Base-by-base conservation (phyloP, 2,797 vertebrate species). In the Manis javanica region DNA sequence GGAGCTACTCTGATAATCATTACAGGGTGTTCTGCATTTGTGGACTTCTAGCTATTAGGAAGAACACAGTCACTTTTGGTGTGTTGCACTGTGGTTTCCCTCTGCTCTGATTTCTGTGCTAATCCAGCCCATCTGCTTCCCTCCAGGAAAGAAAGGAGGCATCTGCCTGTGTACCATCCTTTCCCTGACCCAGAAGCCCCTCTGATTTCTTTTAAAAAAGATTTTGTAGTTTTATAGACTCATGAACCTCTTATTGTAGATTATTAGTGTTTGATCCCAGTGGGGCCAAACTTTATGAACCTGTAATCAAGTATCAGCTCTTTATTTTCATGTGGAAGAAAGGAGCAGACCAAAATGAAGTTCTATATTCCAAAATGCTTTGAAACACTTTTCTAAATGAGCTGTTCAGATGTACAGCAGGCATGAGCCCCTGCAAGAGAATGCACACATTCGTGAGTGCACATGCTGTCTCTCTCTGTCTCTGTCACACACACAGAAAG, bases 351-450 rank as follows among this genome's bases (percentile, higher is more conserved):
- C 15, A 37, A 85, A 74, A 69, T 68, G 37, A 96, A 86, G 21
- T 75, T 93, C 23, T 81, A 0, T 42, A 23, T 92, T 75, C 23
- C 12, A 53, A n/a, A 69, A 66, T 83, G 29, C 37, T 93, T 69
- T 86, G 53, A 84, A 66, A 81, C 74, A 5, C 57, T 90, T 93
- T 90, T 89, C n/a, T 74, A 53, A 93, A 39, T 64, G 31, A 94
- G 7, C 46, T 18, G 19, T 79, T 75, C n/a, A 64, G 46, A 57
- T 78, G 31, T 68, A 77, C 18, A 87, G 39, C 26, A 68, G 39
- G 15, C 19, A 6, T 10, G 66, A 55, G 11, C 15, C 37, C 23
- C 57, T 85, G 16, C 31, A 34, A 16, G 10, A 39, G 39, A 42
- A 12, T 61, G 46, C 46, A 46, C 46, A 46, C 46, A 10, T 46